These are phyloP conservation scores for Lophotis ruficrista DNA, from an alignment of 2,113 vertebrate species.

Conservation along the genomic window DNA sequence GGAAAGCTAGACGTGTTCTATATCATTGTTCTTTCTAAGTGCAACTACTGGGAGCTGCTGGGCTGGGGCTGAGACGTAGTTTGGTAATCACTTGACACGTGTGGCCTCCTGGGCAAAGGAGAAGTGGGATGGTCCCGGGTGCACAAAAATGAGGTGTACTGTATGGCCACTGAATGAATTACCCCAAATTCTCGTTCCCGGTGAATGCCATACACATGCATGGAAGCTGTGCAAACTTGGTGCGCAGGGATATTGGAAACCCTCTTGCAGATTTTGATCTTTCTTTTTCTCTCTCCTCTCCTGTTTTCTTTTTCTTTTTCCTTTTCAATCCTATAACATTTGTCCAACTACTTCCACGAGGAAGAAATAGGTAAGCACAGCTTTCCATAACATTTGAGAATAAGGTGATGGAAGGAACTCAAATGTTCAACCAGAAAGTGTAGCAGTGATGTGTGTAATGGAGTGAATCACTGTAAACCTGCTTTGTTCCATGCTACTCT, in stretches of 20 bases:
- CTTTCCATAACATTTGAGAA: not conserved
- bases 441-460: not conserved
- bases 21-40: not conserved
- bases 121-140: not conserved
- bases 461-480: not conserved
- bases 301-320: not conserved
- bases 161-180: not conserved
- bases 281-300: conserved; percentile 11
- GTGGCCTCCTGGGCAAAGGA: not conserved
- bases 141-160: not conserved
- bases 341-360: conserved; percentile 18
- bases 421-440: not conserved
- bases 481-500: not conserved
- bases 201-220: no score
- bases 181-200: not conserved
- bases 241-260: not conserved
- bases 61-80: not conserved
- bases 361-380: conserved; percentile 49
- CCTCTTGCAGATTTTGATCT: conserved; percentile 1
- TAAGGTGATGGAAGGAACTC: not conserved
- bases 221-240: not conserved
- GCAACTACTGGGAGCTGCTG: not conserved
- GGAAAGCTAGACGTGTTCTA: not conserved
- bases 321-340: conserved; percentile 18
- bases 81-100: not conserved